Evolutionary conservation across 2,113 vertebrate genomes (phyloP), one percentile per base, ranked within the genome.

Genomic region (Falcunculus frontatus): DNA sequence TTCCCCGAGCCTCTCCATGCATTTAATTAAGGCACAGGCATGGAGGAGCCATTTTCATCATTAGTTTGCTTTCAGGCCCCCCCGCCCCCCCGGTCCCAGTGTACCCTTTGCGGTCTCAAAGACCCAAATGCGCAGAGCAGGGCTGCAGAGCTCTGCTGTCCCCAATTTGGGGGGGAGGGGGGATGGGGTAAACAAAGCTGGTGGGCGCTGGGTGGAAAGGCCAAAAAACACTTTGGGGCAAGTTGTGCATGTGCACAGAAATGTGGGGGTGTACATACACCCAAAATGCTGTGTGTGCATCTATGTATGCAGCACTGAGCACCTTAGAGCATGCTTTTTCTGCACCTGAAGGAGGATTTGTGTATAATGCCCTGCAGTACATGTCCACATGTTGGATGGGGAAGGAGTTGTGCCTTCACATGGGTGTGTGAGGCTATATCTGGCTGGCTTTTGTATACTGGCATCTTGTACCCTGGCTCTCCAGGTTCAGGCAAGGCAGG

Each of bases 11-110:
- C 98, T 99, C 99, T 99, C 99, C 98, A 98, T 99, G 99, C 98
- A 99, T 99, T 99, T 99, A 99, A 99, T 99, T 99, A 99, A 99
- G 98, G 98, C 98, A 97, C 98, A 97, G 97, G 98, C 98, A 98
- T 96, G 97, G 97, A 98, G 98, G 97, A 98, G 98, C 98, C 98
- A 97, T 98, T 99, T 99, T 99, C 99, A 98, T 99, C 99, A 99
- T 99, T 98, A 98, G 98, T 98, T 98, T 98, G 97, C 96, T 96
- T 97, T 85, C 90, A 92, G 97, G 0, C 53, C 84, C 64, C 27
- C 92, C 97, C 46, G 82, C 64, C 27, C 39, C 93, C 44, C 85
- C 0, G 69, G 94, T 97, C 98, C 97, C 96, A 77, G 97, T 98
- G 95, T 95, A 96, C 98, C 94, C 90, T 92, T 79, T 94, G 64